Percentiles rank a stretch among this genome's conserved stretches.
phyloP scores from a whole-genome alignment of 2,888 invertebrate species.

The Brachyptera putata region DNA sequence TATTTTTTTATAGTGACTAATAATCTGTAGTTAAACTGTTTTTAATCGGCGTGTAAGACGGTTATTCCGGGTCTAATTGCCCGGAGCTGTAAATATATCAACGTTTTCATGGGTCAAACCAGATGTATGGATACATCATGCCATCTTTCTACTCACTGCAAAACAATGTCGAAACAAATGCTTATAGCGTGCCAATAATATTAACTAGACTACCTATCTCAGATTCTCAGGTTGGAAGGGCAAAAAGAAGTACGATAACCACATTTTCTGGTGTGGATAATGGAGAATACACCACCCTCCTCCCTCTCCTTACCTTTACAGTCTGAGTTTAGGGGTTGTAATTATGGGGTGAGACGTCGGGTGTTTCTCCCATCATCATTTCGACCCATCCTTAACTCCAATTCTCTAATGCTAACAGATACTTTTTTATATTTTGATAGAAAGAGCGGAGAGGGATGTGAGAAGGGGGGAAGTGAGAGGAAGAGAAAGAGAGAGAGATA shows the following conservation, averaged over 20 bases:
- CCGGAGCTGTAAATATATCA: not conserved
- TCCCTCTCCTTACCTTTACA: not conserved
- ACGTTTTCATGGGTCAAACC: not conserved
- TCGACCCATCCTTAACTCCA: conserved; percentile 17
- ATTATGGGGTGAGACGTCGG: conserved; percentile 8
- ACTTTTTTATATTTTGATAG: not conserved
- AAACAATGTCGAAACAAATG: too few relatives aligned
- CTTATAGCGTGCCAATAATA: too few relatives aligned
- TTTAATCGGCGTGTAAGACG: not conserved
- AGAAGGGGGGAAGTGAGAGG: not conserved
- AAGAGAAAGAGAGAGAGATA: not conserved
- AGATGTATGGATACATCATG: not conserved
- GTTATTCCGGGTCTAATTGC: not conserved
- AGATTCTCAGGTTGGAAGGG: too few relatives aligned
- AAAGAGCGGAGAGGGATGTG: not conserved
- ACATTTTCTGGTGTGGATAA: not conserved
- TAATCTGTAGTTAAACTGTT: not conserved
- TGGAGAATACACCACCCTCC: not conserved
- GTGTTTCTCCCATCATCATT: conserved; percentile 12
- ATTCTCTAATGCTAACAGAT: conserved; percentile 20
- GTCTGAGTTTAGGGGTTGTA: not conserved
- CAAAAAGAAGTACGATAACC: too few relatives aligned
- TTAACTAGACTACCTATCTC: too few relatives aligned
- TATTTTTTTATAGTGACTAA: not conserved
- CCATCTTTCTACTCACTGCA: too few relatives aligned